Percentiles rank a stretch among this genome's conserved stretches.
These are phyloP conservation scores for Dendrolimus kikuchii DNA, from an alignment of 1,140 invertebrate genomes.

Conservation along the genomic window DNA sequence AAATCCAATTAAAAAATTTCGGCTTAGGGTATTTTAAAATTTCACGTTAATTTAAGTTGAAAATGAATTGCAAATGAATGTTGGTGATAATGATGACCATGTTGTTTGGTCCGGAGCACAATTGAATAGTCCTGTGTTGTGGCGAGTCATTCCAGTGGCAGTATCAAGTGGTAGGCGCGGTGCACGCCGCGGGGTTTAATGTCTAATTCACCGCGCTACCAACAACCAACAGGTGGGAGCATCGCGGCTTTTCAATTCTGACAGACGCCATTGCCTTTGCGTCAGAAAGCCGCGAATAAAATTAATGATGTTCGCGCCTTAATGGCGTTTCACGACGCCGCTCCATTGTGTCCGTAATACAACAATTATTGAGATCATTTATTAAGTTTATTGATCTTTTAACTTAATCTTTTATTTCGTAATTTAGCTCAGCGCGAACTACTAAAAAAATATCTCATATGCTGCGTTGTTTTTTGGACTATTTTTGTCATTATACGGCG, in stretches of 20 bases:
- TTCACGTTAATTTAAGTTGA: constrained; percentile 6
- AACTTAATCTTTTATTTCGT: constrained; percentile 73
- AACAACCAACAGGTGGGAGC: constrained; percentile 71
- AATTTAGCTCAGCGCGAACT: constrained; percentile 69
- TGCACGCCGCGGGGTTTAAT: constrained; percentile 46
- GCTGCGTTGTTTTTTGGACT: constrained; percentile 68
- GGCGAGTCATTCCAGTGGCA: constrained; percentile 65
- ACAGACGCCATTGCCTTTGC: constrained; percentile 68
- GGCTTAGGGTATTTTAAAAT: too few species aligned
- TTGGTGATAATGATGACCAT: too few species aligned
- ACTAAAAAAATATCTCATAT: constrained; percentile 70
- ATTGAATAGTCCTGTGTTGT: constrained; percentile 25
- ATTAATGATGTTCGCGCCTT: constrained; percentile 72
- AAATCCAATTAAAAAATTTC: too few species aligned
- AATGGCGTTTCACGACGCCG: constrained; percentile 70
- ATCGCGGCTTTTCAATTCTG: constrained; percentile 64
- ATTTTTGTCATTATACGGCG: constrained; percentile 72
- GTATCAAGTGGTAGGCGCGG: constrained; percentile 50
- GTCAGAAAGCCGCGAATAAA: constrained; percentile 70
- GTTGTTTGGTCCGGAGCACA: neutral
- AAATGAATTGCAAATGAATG: too few species aligned
- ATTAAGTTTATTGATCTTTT: constrained; percentile 73
- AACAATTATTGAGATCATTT: constrained; percentile 73
- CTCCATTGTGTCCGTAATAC: constrained; percentile 71
- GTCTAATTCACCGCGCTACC: constrained; percentile 68